Evolutionary conservation across 53 echinoderm and acorn worm species (phyloP).

Genomic region (Henricia sp.): DNA sequence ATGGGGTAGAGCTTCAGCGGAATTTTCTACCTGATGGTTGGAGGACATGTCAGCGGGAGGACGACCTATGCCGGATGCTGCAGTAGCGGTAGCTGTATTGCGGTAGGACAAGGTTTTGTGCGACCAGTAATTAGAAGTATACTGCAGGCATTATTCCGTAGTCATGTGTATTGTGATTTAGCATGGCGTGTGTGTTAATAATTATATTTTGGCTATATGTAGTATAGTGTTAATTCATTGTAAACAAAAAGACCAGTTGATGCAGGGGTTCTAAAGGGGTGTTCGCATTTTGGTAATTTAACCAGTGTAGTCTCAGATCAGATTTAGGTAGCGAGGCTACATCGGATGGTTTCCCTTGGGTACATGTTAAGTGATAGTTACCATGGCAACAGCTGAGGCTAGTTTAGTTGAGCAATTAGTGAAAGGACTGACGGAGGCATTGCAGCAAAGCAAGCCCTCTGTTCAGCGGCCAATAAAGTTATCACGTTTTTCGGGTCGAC

Average conservation of each 20-base stretch:
- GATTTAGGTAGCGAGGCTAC: background rate
- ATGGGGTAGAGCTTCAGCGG: conserved; percentile 2
- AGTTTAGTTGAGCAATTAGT: background rate
- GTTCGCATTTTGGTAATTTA: background rate
- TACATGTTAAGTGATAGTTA: background rate
- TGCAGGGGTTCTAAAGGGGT: background rate
- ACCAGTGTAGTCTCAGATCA: no score
- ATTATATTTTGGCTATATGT: no score
- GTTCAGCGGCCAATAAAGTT: conserved; percentile 22
- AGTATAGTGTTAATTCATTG: no score
- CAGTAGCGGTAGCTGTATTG: no score
- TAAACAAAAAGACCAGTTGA: background rate
- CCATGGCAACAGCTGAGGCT: background rate
- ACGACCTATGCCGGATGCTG: no score
- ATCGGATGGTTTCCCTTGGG: background rate
- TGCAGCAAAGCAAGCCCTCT: background rate
- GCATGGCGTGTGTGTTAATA: no score
- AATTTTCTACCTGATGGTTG: background rate
- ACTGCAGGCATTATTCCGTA: no score
- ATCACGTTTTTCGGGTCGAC: background rate
- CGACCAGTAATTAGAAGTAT: no score
- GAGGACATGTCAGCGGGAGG: background rate
- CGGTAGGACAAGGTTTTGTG: no score
- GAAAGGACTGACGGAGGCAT: background rate
- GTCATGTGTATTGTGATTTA: no score